These are phyloP conservation scores for Agrypnus murinus DNA, from an alignment of 2,888 invertebrate genomes.

Conservation along the genomic window DNA sequence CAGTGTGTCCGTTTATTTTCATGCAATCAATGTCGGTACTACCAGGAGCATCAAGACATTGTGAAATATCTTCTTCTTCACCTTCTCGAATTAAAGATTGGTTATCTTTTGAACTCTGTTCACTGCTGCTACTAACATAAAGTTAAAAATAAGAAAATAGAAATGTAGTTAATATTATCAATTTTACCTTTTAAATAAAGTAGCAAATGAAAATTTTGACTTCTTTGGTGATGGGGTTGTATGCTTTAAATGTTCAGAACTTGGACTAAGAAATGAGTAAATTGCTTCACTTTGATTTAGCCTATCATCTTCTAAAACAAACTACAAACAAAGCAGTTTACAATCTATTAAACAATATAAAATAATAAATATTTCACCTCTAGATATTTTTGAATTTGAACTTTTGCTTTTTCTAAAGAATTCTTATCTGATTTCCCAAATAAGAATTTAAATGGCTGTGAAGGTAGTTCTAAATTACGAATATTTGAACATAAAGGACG, in stretches of 20 bases:
- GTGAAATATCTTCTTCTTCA: constrained; percentile 87
- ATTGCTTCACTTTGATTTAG: constrained; percentile 92
- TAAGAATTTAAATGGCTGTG: constrained; percentile 85
- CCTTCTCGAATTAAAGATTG: constrained; percentile 75
- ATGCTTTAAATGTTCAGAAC: constrained; percentile 91
- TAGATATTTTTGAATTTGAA: constrained; percentile 89
- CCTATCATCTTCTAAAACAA: constrained; percentile 89
- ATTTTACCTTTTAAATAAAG: constrained; percentile 86
- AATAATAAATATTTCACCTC: constrained; percentile 74
- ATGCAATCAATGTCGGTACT: constrained; percentile 68
- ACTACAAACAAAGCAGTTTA: constrained; percentile 73
- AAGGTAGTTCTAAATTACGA: constrained; percentile 88
- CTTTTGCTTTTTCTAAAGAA: constrained; percentile 87
- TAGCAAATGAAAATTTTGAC: constrained; percentile 89
- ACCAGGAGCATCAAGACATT: constrained; percentile 82
- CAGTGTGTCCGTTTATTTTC: constrained; percentile 67
- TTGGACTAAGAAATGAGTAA: constrained; percentile 93
- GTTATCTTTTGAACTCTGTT: constrained; percentile 52
- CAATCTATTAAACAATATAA: not conserved
- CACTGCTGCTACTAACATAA: constrained; percentile 47
- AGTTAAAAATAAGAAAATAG: not conserved
- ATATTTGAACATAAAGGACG: constrained; percentile 87
- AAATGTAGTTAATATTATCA: not conserved
- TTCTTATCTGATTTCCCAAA: constrained; percentile 89
- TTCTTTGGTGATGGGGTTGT: constrained; percentile 86